Percentiles rank a stretch among this genome's conserved stretches.
phyloP scores from a whole-genome alignment of 2,888 invertebrate species.

The Baccha elongata region DNA sequence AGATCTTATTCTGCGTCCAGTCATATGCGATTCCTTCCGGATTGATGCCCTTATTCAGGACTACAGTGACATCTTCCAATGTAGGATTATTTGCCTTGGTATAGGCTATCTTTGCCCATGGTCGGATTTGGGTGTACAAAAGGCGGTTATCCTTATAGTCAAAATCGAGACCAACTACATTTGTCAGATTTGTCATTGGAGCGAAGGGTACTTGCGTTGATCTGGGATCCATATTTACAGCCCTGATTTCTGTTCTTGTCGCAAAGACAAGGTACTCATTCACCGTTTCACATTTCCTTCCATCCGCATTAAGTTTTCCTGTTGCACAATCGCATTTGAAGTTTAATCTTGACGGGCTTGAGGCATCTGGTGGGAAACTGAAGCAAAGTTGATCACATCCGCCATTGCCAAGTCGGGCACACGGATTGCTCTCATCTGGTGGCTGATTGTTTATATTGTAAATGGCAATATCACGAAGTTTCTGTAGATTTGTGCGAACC shows the following conservation, averaged over 20 bases:
- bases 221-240: constrained; percentile 93
- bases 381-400: constrained; percentile 98
- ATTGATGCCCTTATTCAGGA: constrained; percentile 91
- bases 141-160: constrained; percentile 94
- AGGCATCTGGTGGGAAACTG: constrained; percentile 89
- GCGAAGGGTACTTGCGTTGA: constrained; percentile 92
- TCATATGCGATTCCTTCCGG: constrained; percentile 98
- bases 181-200: constrained; percentile 92
- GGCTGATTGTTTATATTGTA: constrained; percentile 96
- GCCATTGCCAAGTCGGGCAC: constrained; percentile 89
- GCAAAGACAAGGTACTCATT: constrained; percentile 96
- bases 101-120: constrained; percentile 94
- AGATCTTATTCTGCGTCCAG: constrained; percentile 98
- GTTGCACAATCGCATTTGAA: constrained; percentile 96
- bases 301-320: constrained; percentile 87
- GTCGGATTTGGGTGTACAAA: constrained; percentile 96
- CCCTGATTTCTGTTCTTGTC: constrained; percentile 95
- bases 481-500: constrained; percentile 91
- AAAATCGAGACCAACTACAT: constrained; percentile 97
- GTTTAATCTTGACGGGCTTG: constrained; percentile 82
- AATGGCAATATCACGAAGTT: constrained; percentile 94
- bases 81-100: constrained; percentile 89
- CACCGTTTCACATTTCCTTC: constrained; percentile 90
- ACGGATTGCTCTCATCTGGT: constrained; percentile 90
- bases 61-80: constrained; percentile 85